Base-by-base conservation (phyloP, 2,113 vertebrate species). In the Stigmatopora nigra region DNA sequence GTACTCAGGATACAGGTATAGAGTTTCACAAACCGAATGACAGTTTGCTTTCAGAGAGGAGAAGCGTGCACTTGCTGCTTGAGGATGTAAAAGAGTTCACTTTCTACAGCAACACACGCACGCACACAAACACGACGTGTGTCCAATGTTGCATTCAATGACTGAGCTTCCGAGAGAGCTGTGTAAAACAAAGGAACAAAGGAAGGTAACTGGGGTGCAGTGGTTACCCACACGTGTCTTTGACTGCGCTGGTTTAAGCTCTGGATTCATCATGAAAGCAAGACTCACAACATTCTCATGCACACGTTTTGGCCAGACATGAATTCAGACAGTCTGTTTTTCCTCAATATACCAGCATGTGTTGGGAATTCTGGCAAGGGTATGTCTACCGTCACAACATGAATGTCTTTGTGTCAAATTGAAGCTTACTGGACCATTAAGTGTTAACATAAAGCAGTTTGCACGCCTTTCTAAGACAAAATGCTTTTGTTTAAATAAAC, bases 11-110 rank as follows among this genome's bases (percentile, higher is more conserved):
- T 36, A 41, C 35, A 44, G 13, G 76, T 5, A 67, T 2, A 59
- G 41, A 65, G 72, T 67, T 71, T 84, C 82, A 79, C 71, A 67
- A 75, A 73, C 68, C 78, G 87, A 86, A 75, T 86, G 85, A 77
- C 82, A 82, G 78, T 78, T 87, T 44, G 44, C 38, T 84, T 83
- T 80, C 80, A 63, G 59, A 70, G 73, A 64, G 53, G 77, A 83
- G 85, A 84, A 69, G 69, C 76, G 73, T 15, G 56, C 53, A 83
- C 69, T 78, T 68, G 72, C 72, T 69, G 77, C 81, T 82, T 49
- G 59, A 76, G 76, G 68, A 70, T 45, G 41, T 67, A 31, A 31
- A 25, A 35, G 53, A 77, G 61, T 75, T 64, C 14, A 75, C 64
- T 72, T 70, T 65, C 59, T 14, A 58, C 44, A 7, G 20, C 38